Evolutionary conservation across 2,113 vertebrate species (phyloP), one percentile per base, ranked within the genome.

Genomic region (Diadophis punctatus): DNA sequence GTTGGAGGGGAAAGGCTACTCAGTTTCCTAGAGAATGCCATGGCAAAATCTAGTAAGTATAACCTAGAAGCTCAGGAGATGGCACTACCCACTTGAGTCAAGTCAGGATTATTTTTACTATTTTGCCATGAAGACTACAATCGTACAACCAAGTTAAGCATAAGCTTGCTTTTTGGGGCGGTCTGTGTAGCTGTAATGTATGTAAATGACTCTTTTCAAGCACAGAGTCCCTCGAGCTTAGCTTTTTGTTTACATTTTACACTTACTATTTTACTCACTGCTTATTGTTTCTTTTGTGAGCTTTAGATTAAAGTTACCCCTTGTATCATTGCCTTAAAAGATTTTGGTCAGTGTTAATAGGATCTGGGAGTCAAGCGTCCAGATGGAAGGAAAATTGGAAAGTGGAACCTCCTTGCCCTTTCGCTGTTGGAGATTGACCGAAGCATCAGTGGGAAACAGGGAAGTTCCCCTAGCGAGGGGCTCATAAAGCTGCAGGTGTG

Each of bases 401-500:
- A 74, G 51, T 46, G 0, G 1, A 27, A 93, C 92, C 91, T 93
- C 46, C 25, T 92, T 94, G 92, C 96, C 92, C 63, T 74, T 91
- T 95, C 86, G 88, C 93, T 93, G 93, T 95, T 94, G 96, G 93
- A 96, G 84, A 92, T 74, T 30, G 89, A 93, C 95, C 39, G 0
- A 93, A 0, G 0, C 53, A 93, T 94, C 1, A 18, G 91, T 91
- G 94, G 95, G 96, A 96, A 96, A 95, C 92, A 60, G 95, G 95
- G 96, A 96, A 89, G 89, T 95, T 95, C 91, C 95, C 95, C 95
- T 96, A 88, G 96, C 27, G 1, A 94, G 95, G 80, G 23, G 30
- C 98, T 98, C 98, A 94, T 98, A 98, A 98, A 98, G 97, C 97
- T 96, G 95, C 98, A 98, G 98, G 98, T 98, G 98, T 98, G 97